Conservation (phyloP, 2,113 vertebrate genomes). For the Turdus rufiventris region DNA sequence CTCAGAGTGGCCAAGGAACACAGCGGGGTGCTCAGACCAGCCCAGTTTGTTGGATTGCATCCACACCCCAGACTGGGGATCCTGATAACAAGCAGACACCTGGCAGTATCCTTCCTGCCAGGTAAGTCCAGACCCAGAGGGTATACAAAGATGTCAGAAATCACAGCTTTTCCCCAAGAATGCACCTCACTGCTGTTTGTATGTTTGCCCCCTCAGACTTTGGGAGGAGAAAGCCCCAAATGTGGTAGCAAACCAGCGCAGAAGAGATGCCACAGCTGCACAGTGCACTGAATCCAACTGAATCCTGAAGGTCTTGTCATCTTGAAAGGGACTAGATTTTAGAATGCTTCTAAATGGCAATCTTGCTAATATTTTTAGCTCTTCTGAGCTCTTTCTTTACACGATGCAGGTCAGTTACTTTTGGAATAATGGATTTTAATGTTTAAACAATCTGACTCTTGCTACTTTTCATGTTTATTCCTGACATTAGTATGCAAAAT, state of each 20-base stretch:
- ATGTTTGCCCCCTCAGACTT: fast-evolving
- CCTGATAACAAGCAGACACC: neutral
- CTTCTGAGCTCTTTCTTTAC: neutral
- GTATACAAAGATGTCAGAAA: neutral
- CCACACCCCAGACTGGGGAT: neutral
- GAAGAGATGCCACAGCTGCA: neutral
- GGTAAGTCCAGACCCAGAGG: neutral
- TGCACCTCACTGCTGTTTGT: neutral
- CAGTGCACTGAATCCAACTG: neutral
- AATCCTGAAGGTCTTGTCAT: neutral
- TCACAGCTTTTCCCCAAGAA: neutral
- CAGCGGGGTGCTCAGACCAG: fast-evolving
- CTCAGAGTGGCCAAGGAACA: neutral
- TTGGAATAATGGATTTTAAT: neutral
- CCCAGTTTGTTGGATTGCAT: fast-evolving
- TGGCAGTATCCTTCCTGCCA: neutral
- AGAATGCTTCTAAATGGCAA: neutral
- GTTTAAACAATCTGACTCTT: neutral
- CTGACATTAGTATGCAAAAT: neutral
- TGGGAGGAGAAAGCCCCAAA: neutral
- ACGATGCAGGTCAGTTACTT: neutral
- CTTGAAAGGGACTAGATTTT: neutral
- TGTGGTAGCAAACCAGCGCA: neutral
- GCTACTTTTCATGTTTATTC: neutral
- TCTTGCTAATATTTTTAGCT: neutral